phyloP scores from a whole-genome alignment of 2,888 invertebrate genomes.

The Cerceris rybyensis region DNA sequence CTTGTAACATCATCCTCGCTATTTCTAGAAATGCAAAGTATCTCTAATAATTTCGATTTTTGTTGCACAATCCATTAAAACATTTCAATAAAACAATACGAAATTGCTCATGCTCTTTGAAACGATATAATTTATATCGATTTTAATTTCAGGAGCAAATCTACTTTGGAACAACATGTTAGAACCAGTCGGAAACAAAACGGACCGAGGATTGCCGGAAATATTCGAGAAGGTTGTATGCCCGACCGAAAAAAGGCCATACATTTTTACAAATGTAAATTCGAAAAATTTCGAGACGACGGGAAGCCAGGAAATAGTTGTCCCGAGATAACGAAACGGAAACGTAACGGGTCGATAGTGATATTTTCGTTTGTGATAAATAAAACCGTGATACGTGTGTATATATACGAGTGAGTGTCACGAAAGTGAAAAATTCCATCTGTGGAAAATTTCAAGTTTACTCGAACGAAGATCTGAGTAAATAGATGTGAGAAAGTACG shows the following conservation, averaged over 20 bases:
- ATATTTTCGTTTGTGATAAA: conserved; percentile 21
- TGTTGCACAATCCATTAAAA: no score
- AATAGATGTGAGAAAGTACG: background rate
- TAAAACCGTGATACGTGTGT: background rate
- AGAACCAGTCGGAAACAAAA: conserved; percentile 87
- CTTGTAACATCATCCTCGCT: no score
- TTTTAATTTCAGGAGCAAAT: conserved; percentile 85
- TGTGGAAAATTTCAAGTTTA: background rate
- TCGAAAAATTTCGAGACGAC: conserved; percentile 80
- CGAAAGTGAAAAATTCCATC: background rate
- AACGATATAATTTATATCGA: background rate
- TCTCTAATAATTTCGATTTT: no score
- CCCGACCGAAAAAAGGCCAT: conserved; percentile 84
- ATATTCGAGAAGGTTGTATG: conserved; percentile 86
- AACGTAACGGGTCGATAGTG: background rate
- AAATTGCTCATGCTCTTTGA: background rate
- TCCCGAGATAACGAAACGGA: conserved; percentile 52
- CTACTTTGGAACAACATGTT: conserved; percentile 89
- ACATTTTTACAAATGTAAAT: conserved; percentile 86
- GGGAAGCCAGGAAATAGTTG: conserved; percentile 80
- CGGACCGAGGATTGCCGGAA: conserved; percentile 83
- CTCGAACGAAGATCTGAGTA: background rate
- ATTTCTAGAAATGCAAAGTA: no score
- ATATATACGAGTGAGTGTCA: no score
- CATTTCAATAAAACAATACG: background rate